A percentile compares a stretch with the other conserved stretches of the same genome.
phyloP scores from a whole-genome alignment of 2,113 vertebrate genomes.

The Meriones unguiculatus region DNA sequence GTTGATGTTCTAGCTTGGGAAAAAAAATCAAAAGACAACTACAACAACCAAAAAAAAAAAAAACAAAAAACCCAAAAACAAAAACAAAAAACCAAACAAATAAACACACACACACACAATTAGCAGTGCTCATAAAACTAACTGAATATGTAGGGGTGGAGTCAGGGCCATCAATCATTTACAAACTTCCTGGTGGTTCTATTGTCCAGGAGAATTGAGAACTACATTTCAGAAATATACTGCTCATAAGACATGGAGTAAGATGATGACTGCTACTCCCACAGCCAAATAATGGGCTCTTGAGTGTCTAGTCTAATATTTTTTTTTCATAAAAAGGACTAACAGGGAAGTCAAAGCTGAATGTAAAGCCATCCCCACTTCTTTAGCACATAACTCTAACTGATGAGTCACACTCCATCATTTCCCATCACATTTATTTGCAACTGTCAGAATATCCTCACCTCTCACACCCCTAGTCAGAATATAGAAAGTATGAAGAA shows the following conservation, averaged over 20 bases:
- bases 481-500: neutral
- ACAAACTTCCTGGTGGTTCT: neutral
- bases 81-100: too few relatives aligned
- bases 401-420: neutral
- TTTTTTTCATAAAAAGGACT: constrained; percentile 20
- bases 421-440: neutral
- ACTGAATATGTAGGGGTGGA: neutral
- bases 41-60: neutral
- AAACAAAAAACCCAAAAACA: too few relatives aligned
- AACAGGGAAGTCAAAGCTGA: neutral
- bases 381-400: neutral
- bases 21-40: neutral
- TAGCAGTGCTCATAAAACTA: neutral
- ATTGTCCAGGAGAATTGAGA: constrained; percentile 18
- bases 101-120: neutral
- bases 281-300: neutral
- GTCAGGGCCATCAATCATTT: neutral
- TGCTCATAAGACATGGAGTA: neutral
- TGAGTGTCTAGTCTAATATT: neutral
- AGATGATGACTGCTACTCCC: constrained; percentile 5
- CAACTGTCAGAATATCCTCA: neutral
- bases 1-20: neutral
- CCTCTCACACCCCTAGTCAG: constrained; percentile 21
- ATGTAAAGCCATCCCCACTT: neutral
- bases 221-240: neutral